Base-by-base conservation (phyloP, 2,797 vertebrate species). In the Sebastes wilsoni region DNA sequence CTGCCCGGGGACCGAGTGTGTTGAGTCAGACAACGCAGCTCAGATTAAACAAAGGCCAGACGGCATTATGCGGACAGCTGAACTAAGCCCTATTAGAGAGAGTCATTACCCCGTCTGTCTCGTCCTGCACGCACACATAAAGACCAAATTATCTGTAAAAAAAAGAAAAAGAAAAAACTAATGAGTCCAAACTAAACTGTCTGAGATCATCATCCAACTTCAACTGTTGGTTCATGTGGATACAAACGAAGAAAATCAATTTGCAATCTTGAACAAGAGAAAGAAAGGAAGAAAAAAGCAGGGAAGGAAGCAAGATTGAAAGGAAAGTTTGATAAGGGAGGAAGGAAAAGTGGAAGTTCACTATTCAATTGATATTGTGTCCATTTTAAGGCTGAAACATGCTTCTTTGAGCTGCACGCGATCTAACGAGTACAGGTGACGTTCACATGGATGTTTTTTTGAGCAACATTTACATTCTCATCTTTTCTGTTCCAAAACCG, bases 21-120 rank as follows among this genome's bases (percentile, higher is more conserved):
- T 34, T 2, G 65, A 82, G 72, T 72, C 68, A 86, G 83, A 77
- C 77, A 68, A 67, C 20, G 25, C 59, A 60, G 25, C 79, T 66
- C 70, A 85, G 83, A 84, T 84, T 84, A 91, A 83, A 87, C 80
- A 64, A 72, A 81, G 70, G 82, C 80, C 88, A 92, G 91, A 92
- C 77, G 58, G 79, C 77, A 82, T 90, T 74, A 88, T 85, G 84
- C 55, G 52, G 81, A 54, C 82, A 84, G 69, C 88, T 87, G 87
- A 92, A 81, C 88, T 89, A 88, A 91, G 70, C 72, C 85, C 80
- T 82, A 82, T 87, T 85, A 87, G 72, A 77, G 81, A 81, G 84
- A 89, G 87, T 85, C 85, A 80, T 90, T 89, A 87, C 67, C 54
- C 82, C 22, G 80, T 89, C 87, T 85, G 87, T 64, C 76, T 77